phyloP scores from a whole-genome alignment of 2,888 invertebrate species.

The Bellardia pandia region DNA sequence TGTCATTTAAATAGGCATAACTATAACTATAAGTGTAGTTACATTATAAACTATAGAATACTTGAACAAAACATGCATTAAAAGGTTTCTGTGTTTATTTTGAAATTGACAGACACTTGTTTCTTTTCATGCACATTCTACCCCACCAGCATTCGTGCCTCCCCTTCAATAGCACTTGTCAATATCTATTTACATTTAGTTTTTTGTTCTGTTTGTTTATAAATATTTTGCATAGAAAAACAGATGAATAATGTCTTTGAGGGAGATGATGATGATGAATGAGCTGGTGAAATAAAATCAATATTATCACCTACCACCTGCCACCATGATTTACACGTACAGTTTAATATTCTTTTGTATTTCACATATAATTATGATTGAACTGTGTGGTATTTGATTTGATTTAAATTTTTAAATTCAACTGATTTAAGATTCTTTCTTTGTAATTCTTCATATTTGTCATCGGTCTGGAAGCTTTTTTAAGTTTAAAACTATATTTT shows the following conservation, averaged over 20 bases:
- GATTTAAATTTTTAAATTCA: too few relatives aligned
- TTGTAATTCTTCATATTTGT: too few relatives aligned
- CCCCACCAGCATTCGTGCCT: background rate
- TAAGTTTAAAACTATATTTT: too few relatives aligned
- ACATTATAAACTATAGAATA: background rate
- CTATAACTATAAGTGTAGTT: background rate
- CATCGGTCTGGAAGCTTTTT: too few relatives aligned
- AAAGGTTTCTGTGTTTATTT: slow-evolving; percentile 26
- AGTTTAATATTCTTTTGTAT: background rate
- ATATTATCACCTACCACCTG: slow-evolving; percentile 5
- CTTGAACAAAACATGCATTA: background rate
- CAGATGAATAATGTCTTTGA: slow-evolving; percentile 19
- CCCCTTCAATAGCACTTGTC: slow-evolving; percentile 23
- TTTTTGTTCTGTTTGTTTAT: slow-evolving; percentile 18
- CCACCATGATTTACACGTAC: background rate
- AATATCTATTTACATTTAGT: slow-evolving; percentile 2
- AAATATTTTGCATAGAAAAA: slow-evolving; percentile 14
- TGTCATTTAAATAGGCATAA: too few relatives aligned
- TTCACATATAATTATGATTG: slow-evolving; percentile 26
- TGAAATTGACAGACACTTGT: slow-evolving; percentile 33
- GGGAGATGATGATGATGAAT: slow-evolving; percentile 10
- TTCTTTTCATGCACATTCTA: slow-evolving; percentile 4
- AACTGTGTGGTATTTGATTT: background rate
- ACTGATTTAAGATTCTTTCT: too few relatives aligned
- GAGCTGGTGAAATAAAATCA: slow-evolving; percentile 22